Base-by-base conservation (phyloP, 1,140 invertebrate genomes). In the Achroia grisella region DNA sequence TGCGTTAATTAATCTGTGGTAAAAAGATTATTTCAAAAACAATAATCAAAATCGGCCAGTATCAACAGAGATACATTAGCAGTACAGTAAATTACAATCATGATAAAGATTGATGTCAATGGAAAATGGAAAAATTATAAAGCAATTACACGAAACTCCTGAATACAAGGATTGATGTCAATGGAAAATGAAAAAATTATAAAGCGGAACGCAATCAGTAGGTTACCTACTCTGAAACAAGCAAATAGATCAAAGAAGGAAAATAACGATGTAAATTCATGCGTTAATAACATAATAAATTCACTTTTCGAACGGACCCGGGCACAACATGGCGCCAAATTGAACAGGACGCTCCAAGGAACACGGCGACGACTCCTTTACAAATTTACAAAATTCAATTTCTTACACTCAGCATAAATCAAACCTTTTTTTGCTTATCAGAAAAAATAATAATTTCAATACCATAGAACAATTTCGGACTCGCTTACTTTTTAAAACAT, bases 341-440 rank as follows among this genome's bases (percentile, higher is more conserved):
- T 62, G 68, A 72, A 75, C 75, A 57, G 52, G 44, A 60, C 62
- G 63, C 34, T 63, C 56, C 44, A 39, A 29, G 40, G 62, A 48
- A 52, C 56, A 39, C 44, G 34, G 29, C 33, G 33, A 33, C 8
- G 32, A 34, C 35, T 42, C 50, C 52, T 60, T 64, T 66, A 55
- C 52, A 64, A 65, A 52, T 63, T 55, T 62, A 52, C 44, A 58
- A 70, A 70, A 70, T 71, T 74, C 60, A 62, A 75, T 74, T 72
- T 68, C 58, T 59, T 55, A 56, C 54, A 34, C 44, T 57, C 58
- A 55, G 56, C 56, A 62, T 42, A 57, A 58, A 60, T 64, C 61
- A 65, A 59, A 58, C 46, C 51, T 45, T 13, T 37, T 27, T 39
- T 43, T 39, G 48, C 28, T 31, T 36, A 10, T 33, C 40, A 37